Evolutionary conservation across 2,113 vertebrate species (phyloP).

Genomic region (Dissostichus mawsoni): DNA sequence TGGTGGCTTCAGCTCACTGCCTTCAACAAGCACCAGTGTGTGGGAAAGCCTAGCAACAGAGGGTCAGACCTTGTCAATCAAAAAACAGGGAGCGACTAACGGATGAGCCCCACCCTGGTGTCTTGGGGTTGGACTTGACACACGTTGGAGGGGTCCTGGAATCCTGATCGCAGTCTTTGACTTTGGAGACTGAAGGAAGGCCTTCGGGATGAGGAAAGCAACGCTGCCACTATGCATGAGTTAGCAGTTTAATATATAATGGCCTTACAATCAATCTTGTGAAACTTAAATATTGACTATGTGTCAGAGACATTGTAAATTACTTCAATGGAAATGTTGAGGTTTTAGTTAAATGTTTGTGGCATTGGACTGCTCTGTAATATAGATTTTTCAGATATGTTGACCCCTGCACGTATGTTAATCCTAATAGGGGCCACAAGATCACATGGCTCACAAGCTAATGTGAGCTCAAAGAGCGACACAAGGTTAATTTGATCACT

Average conservation of each 20-base stretch:
- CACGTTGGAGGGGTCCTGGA: constrained; percentile 21
- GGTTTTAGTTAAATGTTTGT: background rate
- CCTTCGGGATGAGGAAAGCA: constrained; percentile 32
- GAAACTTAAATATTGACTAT: background rate
- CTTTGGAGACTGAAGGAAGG: constrained; percentile 40
- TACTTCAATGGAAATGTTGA: background rate
- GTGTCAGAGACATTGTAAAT: background rate
- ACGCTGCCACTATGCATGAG: background rate
- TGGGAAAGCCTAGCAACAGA: constrained; percentile 77
- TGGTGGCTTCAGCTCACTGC: constrained; percentile 79
- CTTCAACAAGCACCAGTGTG: constrained; percentile 73
- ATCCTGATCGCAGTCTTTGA: constrained; percentile 13
- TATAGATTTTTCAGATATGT: background rate
- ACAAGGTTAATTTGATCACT: constrained; percentile 57
- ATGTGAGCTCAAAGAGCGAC: constrained; percentile 28
- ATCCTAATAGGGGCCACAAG: constrained; percentile 25
- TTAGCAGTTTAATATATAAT: background rate
- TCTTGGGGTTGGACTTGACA: constrained; percentile 53
- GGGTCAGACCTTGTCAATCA: constrained; percentile 80
- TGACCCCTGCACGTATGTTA: background rate
- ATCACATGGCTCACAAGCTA: constrained; percentile 40
- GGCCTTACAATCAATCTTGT: background rate
- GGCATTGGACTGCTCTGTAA: background rate
- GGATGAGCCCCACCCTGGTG: constrained; percentile 36
- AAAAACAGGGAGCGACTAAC: constrained; percentile 42